phyloP scores from a whole-genome alignment of 2,888 invertebrate genomes.

The Ennomos quercinarius region DNA sequence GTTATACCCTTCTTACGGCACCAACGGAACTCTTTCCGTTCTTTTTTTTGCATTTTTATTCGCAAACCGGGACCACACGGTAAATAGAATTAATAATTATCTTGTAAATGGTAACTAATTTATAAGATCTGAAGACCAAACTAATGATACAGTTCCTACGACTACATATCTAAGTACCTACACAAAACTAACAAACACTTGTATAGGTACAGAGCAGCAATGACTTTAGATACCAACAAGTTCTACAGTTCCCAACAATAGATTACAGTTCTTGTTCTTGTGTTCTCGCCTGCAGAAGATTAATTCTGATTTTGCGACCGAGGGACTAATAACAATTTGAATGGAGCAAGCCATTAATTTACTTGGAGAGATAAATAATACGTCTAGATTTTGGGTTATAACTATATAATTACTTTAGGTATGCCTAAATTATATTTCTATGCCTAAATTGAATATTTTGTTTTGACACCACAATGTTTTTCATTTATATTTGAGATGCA shows the following conservation, averaged over 20 bases:
- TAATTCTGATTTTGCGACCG: constrained; percentile 49
- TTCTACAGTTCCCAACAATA: constrained; percentile 41
- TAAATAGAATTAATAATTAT: too few species aligned
- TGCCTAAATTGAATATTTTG: too few species aligned
- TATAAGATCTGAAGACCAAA: too few species aligned
- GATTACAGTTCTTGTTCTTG: constrained; percentile 56
- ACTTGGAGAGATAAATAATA: constrained; percentile 27
- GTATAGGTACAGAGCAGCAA: constrained; percentile 24
- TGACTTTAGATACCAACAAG: constrained; percentile 41
- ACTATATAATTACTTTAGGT: background rate
- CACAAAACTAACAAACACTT: constrained; percentile 8
- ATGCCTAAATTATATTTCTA: too few species aligned
- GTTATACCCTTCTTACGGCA: too few species aligned
- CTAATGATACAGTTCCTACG: too few species aligned
- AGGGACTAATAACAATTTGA: constrained; percentile 43
- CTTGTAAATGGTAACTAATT: too few species aligned
- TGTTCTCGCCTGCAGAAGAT: constrained; percentile 51
- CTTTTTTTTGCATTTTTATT: too few species aligned
- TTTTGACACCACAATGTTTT: too few species aligned
- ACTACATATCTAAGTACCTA: background rate
- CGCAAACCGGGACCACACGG: too few species aligned
- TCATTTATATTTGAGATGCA: too few species aligned
- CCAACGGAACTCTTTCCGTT: too few species aligned
- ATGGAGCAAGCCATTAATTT: constrained; percentile 39
- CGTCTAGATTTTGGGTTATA: constrained; percentile 2